Evolutionary conservation across 2,888 invertebrate species (phyloP), one percentile per base, ranked within the genome.

Genomic region (Scaptomyza cyrtandrae): DNA sequence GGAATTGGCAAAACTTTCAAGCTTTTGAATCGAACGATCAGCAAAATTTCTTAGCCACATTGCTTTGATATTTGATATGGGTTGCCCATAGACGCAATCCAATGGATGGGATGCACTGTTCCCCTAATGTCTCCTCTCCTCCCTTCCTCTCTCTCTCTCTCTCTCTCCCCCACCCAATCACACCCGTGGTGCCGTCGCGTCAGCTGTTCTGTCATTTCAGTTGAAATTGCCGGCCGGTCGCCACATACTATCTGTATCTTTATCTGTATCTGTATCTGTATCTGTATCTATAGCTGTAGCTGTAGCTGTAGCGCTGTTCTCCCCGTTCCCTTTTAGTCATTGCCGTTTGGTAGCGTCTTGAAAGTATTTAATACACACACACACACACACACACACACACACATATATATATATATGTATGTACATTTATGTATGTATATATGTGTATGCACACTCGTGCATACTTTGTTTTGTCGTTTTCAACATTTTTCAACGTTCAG

Each of bases 401-500:
- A 50, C 35, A 39, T 29, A 45, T 27, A 57, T 16, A 60, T 11
- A 27, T 10, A 54, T 7, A 37, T 35, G 35, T 37, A 43, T 16
- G 50, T 48, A 19, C 29, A 24, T 50, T 55, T 48, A 52, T 41
- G 24, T 19, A 54, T 52, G 14, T 24, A 48, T 43, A 31, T 16
- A 54, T 52, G 14, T 19, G 11, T 48, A 61, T 45, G 55, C 68
- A 78, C 79, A 78, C 64, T 63, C 63, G 72, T 75, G 72, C 68
- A 77, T 80, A 75, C 61, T 81, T 76, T 78, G 71, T 80, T 86
- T 80, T 80, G 86, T 79, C 87, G 85, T 84, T 86, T 86, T 80
- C 71, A 86, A 82, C 83, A 83, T 83, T 84, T 83, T 83, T 83
- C 87, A 86, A 81, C 83, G 83, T 83, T 82, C 76, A 84, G 83